Percentiles rank a stretch among this genome's conserved stretches.
Evolutionary conservation across 1,140 invertebrate genomes (phyloP).

Genomic region (Brachionus asplanchnoidis): DNA sequence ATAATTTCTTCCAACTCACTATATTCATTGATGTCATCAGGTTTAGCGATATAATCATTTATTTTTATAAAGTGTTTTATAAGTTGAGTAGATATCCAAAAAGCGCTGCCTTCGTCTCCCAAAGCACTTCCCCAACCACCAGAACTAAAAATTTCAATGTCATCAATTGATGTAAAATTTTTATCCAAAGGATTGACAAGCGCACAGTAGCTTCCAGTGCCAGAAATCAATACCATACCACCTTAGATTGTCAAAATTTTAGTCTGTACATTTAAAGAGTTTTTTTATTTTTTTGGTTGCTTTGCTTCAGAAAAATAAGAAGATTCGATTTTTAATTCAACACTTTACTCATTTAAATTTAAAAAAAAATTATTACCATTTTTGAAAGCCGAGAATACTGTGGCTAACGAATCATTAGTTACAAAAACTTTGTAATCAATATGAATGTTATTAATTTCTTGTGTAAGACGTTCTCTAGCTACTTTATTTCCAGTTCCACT

Average conservation of each 20-base stretch:
- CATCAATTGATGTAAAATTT: background rate
- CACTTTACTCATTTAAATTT: too few relatives aligned
- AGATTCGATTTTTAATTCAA: background rate
- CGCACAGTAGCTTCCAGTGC: slow-evolving; percentile 79
- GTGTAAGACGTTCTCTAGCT: background rate
- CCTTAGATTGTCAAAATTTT: slow-evolving; percentile 54
- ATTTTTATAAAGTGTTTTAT: slow-evolving; percentile 63
- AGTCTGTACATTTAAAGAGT: background rate
- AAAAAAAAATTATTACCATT: background rate
- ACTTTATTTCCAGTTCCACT: slow-evolving; percentile 14
- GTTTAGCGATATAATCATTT: background rate
- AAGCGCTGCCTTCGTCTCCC: slow-evolving; percentile 78
- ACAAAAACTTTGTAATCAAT: slow-evolving; percentile 5
- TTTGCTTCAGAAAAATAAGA: background rate
- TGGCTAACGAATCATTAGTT: slow-evolving; percentile 20
- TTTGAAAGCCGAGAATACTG: slow-evolving; percentile 26
- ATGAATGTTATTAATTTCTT: background rate
- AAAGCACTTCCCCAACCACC: slow-evolving; percentile 92
- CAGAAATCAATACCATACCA: slow-evolving; percentile 86
- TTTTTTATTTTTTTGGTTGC: background rate
- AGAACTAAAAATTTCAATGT: background rate
- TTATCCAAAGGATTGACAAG: slow-evolving; percentile 66
- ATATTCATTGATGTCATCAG: background rate
- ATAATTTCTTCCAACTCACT: background rate
- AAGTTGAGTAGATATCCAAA: slow-evolving; percentile 74